Percentiles rank a stretch among this genome's conserved stretches.
phyloP scores from a whole-genome alignment of 2,797 vertebrate genomes.

The Onychomys torridus region DNA sequence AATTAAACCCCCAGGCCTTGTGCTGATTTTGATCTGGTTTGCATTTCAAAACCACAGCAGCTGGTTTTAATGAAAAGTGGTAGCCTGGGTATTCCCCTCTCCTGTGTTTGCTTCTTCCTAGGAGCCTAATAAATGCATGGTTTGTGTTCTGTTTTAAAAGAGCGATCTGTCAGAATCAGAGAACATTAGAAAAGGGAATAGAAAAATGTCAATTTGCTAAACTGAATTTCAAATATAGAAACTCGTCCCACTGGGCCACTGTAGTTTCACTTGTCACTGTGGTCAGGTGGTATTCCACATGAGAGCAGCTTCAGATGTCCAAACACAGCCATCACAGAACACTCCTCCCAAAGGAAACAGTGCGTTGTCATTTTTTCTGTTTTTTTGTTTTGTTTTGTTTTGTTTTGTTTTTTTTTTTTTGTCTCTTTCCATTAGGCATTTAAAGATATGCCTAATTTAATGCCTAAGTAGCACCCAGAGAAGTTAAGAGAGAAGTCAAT shows the following conservation, averaged over 20 bases:
- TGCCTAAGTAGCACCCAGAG: background rate
- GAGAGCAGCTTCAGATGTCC: slow-evolving; percentile 3
- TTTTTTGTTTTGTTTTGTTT: too few species aligned
- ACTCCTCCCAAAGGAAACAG: slow-evolving; percentile 17
- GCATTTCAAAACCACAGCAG: slow-evolving; percentile 65
- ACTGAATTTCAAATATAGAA: slow-evolving; percentile 71
- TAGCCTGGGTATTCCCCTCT: slow-evolving; percentile 45
- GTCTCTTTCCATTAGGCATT: background rate
- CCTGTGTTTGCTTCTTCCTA: slow-evolving; percentile 69
- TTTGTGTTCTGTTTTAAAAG: slow-evolving; percentile 54
- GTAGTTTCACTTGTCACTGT: slow-evolving; percentile 38
- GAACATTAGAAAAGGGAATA: slow-evolving; percentile 57
- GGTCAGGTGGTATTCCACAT: background rate
- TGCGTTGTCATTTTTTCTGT: background rate
- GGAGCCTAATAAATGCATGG: slow-evolving; percentile 60
- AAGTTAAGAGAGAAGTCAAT: background rate
- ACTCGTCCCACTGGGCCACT: background rate
- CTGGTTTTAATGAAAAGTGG: slow-evolving; percentile 73
- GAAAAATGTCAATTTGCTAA: slow-evolving; percentile 71
- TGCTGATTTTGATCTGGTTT: slow-evolving; percentile 67
- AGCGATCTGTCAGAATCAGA: slow-evolving; percentile 50
- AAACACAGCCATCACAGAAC: background rate
- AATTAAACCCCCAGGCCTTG: slow-evolving; percentile 13
- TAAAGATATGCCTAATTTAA: background rate
- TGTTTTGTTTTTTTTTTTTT: too few species aligned